These are phyloP conservation scores for Colistium nudipinnis DNA, from an alignment of 2,113 vertebrate genomes.

Conservation along the genomic window DNA sequence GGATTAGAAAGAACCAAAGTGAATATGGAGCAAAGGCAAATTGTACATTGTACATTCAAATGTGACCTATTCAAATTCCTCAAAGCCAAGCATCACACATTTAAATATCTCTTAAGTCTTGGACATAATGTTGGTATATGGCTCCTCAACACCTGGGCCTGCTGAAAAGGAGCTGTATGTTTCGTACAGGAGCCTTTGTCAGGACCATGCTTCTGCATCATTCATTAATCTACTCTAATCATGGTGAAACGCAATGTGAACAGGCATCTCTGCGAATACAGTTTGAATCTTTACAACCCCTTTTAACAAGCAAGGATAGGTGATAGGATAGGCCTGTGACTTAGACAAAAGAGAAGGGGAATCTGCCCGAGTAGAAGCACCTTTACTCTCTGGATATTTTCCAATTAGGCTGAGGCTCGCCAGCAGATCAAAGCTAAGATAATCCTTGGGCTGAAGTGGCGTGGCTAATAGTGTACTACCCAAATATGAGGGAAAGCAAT, in stretches of 20 bases:
- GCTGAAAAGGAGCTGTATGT: conserved; percentile 8
- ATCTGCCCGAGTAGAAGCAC: conserved; percentile 45
- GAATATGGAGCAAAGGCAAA: conserved; percentile 47
- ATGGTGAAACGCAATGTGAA: conserved; percentile 17
- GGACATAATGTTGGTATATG: background rate
- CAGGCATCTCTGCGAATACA: conserved; percentile 30
- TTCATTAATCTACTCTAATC: conserved; percentile 11
- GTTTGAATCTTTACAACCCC: conserved; percentile 19
- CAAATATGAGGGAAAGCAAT: conserved; percentile 38
- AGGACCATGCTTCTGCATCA: conserved; percentile 20
- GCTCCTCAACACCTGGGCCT: conserved; percentile 7
- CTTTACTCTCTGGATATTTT: conserved; percentile 58
- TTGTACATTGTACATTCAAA: conserved; percentile 56
- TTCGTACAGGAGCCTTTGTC: conserved; percentile 40
- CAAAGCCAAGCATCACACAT: conserved; percentile 16
- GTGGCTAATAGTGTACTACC: conserved; percentile 17
- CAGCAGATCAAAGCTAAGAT: conserved; percentile 64
- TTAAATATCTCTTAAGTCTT: conserved; percentile 25
- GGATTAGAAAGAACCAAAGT: conserved; percentile 16
- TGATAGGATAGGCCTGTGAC: too few relatives aligned
- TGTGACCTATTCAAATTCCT: conserved; percentile 58
- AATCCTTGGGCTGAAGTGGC: conserved; percentile 56
- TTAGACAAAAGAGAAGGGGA: conserved; percentile 21
- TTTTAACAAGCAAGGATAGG: conserved; percentile 7
- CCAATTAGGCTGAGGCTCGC: conserved; percentile 60